Evolutionary conservation across 92 coral and sea anemone species (phyloP).

Genomic region (Palythoa heliodiscus): DNA sequence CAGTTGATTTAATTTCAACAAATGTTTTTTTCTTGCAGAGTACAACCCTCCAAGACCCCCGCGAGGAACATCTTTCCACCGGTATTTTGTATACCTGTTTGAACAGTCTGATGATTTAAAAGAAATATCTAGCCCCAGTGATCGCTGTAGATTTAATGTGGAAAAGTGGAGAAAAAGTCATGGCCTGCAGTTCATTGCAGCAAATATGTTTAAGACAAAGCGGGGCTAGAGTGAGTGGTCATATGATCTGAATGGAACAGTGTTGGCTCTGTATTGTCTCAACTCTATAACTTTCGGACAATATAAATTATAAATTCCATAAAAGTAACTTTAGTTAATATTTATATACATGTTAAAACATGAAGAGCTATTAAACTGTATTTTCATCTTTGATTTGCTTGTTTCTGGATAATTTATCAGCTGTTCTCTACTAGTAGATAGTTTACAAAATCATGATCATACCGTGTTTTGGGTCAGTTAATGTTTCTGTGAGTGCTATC

Average conservation of each 20-base stretch:
- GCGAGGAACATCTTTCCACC: slow-evolving; percentile 54
- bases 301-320: too few species aligned
- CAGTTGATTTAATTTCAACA: neutral
- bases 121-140: neutral
- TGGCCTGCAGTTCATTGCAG: slow-evolving; percentile 42
- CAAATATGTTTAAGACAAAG: slow-evolving; percentile 72
- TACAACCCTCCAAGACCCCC: slow-evolving; percentile 81
- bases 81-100: slow-evolving; percentile 60
- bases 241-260: neutral
- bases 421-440: too few species aligned
- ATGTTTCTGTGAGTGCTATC: too few species aligned
- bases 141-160: slow-evolving; percentile 59
- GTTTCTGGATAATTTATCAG: too few species aligned
- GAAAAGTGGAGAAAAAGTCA: slow-evolving; percentile 29
- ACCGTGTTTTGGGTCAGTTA: too few species aligned
- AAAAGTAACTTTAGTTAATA: too few species aligned
- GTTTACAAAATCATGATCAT: too few species aligned
- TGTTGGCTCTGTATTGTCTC: neutral
- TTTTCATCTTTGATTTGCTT: too few species aligned
- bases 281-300: too few species aligned
- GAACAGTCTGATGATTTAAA: slow-evolving; percentile 37
- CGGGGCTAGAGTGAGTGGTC: neutral
- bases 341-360: too few species aligned
- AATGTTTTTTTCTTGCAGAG: slow-evolving; percentile 42
- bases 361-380: too few species aligned